A percentile compares a stretch with the other conserved stretches of the same genome.
Evolutionary conservation across 2,888 invertebrate genomes (phyloP).

Genomic region (Thecocarcelia acutangulata): DNA sequence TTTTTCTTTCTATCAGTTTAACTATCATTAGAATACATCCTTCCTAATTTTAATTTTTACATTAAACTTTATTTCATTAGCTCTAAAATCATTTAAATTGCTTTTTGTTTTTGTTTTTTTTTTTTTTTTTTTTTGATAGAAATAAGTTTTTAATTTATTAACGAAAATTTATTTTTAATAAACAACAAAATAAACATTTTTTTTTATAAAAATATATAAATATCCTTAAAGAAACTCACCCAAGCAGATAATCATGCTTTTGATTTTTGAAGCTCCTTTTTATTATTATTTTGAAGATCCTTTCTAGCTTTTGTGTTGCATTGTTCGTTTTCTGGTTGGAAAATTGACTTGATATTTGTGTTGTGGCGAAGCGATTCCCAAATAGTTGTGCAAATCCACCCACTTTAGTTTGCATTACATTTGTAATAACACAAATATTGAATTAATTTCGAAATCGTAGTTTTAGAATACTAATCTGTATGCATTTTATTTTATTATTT

Average conservation of each 20-base stretch:
- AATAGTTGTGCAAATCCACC: slow-evolving; percentile 59
- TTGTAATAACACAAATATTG: slow-evolving; percentile 55
- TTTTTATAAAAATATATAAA: slow-evolving; percentile 26
- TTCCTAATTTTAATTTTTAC: slow-evolving; percentile 56
- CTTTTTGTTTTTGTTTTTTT: slow-evolving; percentile 21
- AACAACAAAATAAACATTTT: not conserved
- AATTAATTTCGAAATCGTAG: slow-evolving; percentile 59
- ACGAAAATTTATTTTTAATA: slow-evolving; percentile 25
- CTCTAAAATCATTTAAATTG: slow-evolving; percentile 72
- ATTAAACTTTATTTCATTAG: slow-evolving; percentile 70
- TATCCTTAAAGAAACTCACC: not conserved
- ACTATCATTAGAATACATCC: slow-evolving; percentile 76
- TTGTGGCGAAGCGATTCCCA: not conserved
- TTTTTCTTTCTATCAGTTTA: slow-evolving; percentile 73
- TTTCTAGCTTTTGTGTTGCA: slow-evolving; percentile 59
- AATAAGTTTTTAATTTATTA: slow-evolving; percentile 33
- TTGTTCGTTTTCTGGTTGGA: slow-evolving; percentile 65
- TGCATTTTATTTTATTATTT: slow-evolving; percentile 58
- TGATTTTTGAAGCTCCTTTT: slow-evolving; percentile 1
- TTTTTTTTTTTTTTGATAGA: slow-evolving; percentile 63
- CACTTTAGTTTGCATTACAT: slow-evolving; percentile 52
- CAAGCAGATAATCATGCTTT: slow-evolving; percentile 17
- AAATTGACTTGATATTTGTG: slow-evolving; percentile 67
- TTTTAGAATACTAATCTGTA: slow-evolving; percentile 31
- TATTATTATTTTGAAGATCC: not conserved